Conservation (phyloP, 2,797 vertebrate genomes). For the Amblyraja radiata region DNA sequence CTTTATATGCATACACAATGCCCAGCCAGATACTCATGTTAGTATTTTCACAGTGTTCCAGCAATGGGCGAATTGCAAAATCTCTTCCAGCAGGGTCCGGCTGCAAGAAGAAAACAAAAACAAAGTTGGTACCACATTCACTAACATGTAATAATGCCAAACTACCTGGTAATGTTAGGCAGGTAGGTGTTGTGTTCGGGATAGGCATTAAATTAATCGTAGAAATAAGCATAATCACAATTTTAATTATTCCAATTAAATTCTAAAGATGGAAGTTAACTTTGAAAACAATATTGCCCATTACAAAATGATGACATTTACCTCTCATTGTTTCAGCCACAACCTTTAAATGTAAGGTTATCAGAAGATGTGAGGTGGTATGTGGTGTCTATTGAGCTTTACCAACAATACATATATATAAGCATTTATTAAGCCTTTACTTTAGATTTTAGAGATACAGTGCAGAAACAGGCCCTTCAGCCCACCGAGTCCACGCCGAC, state of each 20-base stretch:
- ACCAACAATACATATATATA: not conserved
- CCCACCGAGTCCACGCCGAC: too few relatives aligned
- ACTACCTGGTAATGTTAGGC: too few relatives aligned
- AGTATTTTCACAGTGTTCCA: slow-evolving; percentile 98
- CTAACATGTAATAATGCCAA: not conserved
- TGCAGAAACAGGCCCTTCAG: too few relatives aligned
- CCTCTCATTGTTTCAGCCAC: not conserved
- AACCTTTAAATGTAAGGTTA: not conserved
- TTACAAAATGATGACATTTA: not conserved
- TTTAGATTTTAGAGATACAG: too few relatives aligned
- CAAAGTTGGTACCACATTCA: slow-evolving; percentile 36
- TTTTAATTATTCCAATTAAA: not conserved
- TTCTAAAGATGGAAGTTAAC: not conserved
- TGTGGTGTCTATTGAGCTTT: not conserved
- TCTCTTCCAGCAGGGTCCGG: slow-evolving; percentile 93
- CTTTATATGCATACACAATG: slow-evolving; percentile 98
- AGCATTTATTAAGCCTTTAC: not conserved
- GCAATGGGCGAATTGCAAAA: slow-evolving; percentile 90
- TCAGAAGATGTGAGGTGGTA: not conserved
- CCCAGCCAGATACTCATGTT: slow-evolving; percentile 99
- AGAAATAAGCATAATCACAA: not conserved
- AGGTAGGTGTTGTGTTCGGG: not conserved
- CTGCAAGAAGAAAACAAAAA: slow-evolving; percentile 56
- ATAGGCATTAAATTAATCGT: not conserved
- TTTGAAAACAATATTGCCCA: not conserved